Base-by-base conservation (phyloP, 2,888 invertebrate genomes). In the Rhingia rostrata region DNA sequence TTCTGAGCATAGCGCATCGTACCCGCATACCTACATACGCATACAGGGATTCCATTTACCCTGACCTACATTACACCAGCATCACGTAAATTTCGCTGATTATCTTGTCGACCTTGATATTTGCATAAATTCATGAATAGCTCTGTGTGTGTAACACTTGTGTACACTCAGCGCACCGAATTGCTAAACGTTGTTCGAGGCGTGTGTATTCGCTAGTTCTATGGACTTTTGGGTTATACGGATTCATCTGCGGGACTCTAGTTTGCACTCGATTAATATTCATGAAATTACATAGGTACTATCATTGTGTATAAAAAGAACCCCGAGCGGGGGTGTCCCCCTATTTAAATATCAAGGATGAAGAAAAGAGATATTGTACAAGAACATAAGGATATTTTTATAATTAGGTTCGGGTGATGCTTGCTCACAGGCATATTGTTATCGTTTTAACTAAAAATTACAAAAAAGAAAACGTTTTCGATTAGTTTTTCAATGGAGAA, bases 51-150 rank as follows among this genome's bases (percentile, higher is more conserved):
- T 72, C 54, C 14, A 47, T 43, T 67, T 49, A 77, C 82, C 77
- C 72, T 82, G 82, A 82, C 82, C 77, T 66, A 82, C 77, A 82
- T 82, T 70, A 77, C 70, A 66, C 49, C 22, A 66, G 56, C 72
- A 77, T 72, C 82, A 81, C 64, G 81, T 75, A 81, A 81, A 75
- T 60, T 70, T 60, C 51, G 75, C 64, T 81, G 74, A 82, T 82
- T 82, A 82, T 81, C 81, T 70, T 81, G 75, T 66, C 75, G 81
- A 81, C 75, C 75, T 81, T 70, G 75, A 64, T 81, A 75, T 81
- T 81, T 81, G 70, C 81, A 70, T 81, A 75, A 63, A 43, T 70
- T 70, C 69, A 75, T 69, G 81, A 64, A 64, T 67, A 75, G 60
- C 64, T 72, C 9, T 69, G 47, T 64, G 67, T 58, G 30, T 51